Evolutionary conservation across 2,113 vertebrate species (phyloP), one percentile per base, ranked within the genome.

Genomic region (Podocnemis expansa): DNA sequence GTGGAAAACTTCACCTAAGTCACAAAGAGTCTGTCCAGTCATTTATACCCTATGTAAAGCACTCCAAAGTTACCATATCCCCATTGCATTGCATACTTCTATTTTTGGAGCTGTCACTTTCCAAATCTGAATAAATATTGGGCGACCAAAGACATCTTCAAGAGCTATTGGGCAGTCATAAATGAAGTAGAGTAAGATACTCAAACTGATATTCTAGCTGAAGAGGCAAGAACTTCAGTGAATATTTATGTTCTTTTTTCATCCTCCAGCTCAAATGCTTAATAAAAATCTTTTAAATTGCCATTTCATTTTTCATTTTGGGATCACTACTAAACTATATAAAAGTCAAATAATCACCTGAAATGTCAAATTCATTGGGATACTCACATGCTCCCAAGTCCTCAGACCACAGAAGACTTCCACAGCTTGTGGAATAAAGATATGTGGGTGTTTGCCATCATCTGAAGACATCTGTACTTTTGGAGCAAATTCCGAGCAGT

Each of bases 161-260:
- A 58, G 21, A 6, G 51, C 47, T 29, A 78, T 4, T 38, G 83
- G 43, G 6, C 8, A 25, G 70, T 22, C 11, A 58, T 16, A 10
- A 83, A 5, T 22, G 22, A 79, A 3, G 75, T 0, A 67, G 70
- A 3, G 3, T 2, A 1, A 10, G 29, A 47, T 70, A 75, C 52
- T 45, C 78, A 87, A 51, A 34, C 31, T 27, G 82, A 67, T 24
- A 52, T 41, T 75, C 22, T 55, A 1, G 5, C 1, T n/a, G 58
- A 14, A 34, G 52, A 21, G 47, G 63, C 29, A 34, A 13, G 14
- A 60, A 76, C 85, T 80, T 54, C 80, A 21, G 13, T 27, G 63
- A 60, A 60, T 6, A 7, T 38, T 73, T 5, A 91, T 27, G 1
- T 25, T 86, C 1, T 83, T 90, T 38, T 55, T 90, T 21, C 56